A percentile compares a stretch with the other conserved stretches of the same genome.
Evolutionary conservation across 1,140 invertebrate genomes (phyloP).

Genomic region (Archivesica marissinica): DNA sequence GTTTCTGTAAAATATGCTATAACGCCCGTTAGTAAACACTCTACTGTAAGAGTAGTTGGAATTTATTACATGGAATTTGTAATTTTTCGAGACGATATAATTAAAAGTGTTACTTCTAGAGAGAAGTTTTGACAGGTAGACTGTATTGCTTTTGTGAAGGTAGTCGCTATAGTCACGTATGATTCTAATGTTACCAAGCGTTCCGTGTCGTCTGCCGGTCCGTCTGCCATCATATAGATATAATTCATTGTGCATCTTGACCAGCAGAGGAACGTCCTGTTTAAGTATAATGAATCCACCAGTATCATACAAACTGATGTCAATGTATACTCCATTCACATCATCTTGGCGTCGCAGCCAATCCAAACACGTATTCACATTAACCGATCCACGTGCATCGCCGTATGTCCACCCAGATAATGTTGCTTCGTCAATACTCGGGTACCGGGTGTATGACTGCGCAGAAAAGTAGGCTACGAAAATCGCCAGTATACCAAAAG

Average conservation of each 20-base stretch:
- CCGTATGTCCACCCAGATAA: constrained; percentile 27
- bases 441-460: constrained; percentile 10
- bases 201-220: background rate
- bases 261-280: constrained; percentile 42
- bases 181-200: constrained; percentile 23
- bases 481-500: background rate
- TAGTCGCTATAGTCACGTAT: constrained; percentile 59
- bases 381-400: background rate
- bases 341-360: constrained; percentile 23
- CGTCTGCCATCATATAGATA: constrained; percentile 6
- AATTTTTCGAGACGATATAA: constrained; percentile 55
- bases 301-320: constrained; percentile 28
- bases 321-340: constrained; percentile 34
- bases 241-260: constrained; percentile 39
- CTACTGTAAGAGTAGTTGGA: constrained; percentile 5
- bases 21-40: constrained; percentile 17
- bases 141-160: constrained; percentile 53
- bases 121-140: constrained; percentile 47
- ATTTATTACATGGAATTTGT: background rate
- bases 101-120: constrained; percentile 41
- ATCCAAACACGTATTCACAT: constrained; percentile 39
- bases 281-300: constrained; percentile 23
- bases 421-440: background rate
- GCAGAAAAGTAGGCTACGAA: background rate
- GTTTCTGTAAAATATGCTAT: constrained; percentile 21